Conservation (phyloP, 2,797 vertebrate species). For the Alectoris magna region DNA sequence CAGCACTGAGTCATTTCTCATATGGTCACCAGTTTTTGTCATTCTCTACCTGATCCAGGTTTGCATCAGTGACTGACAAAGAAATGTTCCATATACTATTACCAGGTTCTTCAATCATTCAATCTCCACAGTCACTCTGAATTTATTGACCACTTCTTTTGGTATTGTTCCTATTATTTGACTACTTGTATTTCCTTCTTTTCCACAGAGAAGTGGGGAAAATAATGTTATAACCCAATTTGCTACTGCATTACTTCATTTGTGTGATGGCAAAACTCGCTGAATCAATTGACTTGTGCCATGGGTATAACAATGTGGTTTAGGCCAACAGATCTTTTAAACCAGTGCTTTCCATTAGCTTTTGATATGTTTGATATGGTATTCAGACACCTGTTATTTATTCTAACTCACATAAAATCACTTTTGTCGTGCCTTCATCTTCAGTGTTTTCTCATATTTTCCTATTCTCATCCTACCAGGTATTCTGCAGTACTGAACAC, state of each 20-base stretch:
- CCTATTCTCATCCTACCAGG: neutral
- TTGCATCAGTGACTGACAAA: conserved; percentile 28
- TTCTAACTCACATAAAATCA: neutral
- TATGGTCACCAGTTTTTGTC: conserved; percentile 52
- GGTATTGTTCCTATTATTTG: conserved; percentile 10
- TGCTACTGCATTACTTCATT: neutral
- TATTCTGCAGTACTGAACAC: neutral
- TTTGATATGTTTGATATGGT: neutral
- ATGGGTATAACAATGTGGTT: neutral
- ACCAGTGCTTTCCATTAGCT: neutral
- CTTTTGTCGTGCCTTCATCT: neutral
- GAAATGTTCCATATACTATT: conserved; percentile 33
- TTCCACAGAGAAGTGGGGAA: neutral
- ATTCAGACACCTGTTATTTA: neutral
- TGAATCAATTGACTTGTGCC: neutral
- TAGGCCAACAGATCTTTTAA: neutral
- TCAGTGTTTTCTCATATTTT: neutral
- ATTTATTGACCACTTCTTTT: conserved; percentile 44
- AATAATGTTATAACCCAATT: conserved; percentile 13
- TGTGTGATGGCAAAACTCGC: neutral
- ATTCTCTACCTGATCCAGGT: conserved; percentile 4
- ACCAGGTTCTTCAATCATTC: conserved; percentile 53
- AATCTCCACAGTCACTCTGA: conserved; percentile 43
- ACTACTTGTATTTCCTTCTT: neutral
- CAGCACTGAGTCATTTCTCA: conserved; percentile 46